Evolutionary conservation across 2,113 vertebrate species (phyloP), one percentile per base, ranked within the genome.

Genomic region (Pungitius pungitius): DNA sequence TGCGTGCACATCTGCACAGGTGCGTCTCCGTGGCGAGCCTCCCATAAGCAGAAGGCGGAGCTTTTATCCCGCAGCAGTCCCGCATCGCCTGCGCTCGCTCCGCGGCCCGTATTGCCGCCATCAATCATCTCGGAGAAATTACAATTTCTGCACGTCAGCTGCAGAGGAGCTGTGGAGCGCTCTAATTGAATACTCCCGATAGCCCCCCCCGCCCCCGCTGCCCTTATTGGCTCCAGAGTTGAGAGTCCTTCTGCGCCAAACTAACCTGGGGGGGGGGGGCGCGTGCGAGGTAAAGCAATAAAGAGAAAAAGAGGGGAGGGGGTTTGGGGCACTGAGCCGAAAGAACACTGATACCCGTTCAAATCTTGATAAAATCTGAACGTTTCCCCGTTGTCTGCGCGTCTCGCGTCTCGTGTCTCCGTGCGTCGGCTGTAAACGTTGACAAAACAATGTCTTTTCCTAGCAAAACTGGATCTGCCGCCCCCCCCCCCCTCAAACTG

Each of bases 101-200:
- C 75, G 80, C 75, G 71, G 82, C 73, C 75, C 80, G 87, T 92
- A 94, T 94, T 94, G 83, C 90, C 40, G 87, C 85, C 94, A 94
- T 94, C 93, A 93, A 94, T 94, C 93, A 94, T 93, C 88, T 89
- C 68, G 85, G 12, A 87, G 89, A 92, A 91, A 92, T 93, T 93
- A 90, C 90, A 92, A 93, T 94, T 92, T 93, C 90, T 91, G 79
- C 88, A 87, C 79, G 91, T 94, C 92, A 92, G 93, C 92, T 85
- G 73, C 83, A 62, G 82, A 90, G 22, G 90, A 83, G 83, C 83
- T 85, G 77, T 76, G 89, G 89, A 87, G 85, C 79, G 84, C 86
- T 91, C 85, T 92, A 94, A 93, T 93, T 93, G 93, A 92, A 90
- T 91, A 89, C 82, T 86, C 86, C 76, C 81, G 81, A 89, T 91